A percentile compares a stretch with the other conserved stretches of the same genome.
Evolutionary conservation across 2,888 invertebrate genomes (phyloP).

Genomic region (Cephus spinipes): DNA sequence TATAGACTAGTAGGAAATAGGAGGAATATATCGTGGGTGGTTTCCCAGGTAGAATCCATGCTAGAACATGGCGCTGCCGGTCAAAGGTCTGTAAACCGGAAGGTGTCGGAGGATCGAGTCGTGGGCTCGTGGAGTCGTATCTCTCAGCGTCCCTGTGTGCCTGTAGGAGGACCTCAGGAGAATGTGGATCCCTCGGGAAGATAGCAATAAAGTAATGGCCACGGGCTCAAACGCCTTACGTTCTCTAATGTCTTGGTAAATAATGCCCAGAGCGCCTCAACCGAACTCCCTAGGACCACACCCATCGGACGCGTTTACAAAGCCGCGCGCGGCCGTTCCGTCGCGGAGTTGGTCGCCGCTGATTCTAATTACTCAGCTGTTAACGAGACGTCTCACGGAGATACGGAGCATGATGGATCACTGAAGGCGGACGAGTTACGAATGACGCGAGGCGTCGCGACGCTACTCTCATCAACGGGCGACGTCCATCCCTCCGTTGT

Average conservation of each 20-base stretch:
- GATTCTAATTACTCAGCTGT: slow-evolving; percentile 45
- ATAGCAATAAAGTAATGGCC: slow-evolving; percentile 38
- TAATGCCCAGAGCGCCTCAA: slow-evolving; percentile 25
- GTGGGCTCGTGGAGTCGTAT: slow-evolving; percentile 45
- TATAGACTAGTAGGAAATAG: slow-evolving; percentile 12
- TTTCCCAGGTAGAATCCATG: neutral
- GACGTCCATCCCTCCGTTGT: neutral
- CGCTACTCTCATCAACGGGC: slow-evolving; percentile 14
- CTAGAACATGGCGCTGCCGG: neutral
- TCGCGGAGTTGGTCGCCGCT: slow-evolving; percentile 9
- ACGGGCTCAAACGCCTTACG: slow-evolving; percentile 17
- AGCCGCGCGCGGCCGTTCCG: slow-evolving; percentile 68
- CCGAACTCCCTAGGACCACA: slow-evolving; percentile 12
- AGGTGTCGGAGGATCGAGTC: slow-evolving; percentile 48
- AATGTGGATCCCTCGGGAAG: slow-evolving; percentile 24
- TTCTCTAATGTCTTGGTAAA: slow-evolving; percentile 30
- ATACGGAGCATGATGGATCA: slow-evolving; percentile 40
- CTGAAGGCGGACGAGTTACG: neutral
- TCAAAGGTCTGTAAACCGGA: slow-evolving; percentile 23
- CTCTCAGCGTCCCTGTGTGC: slow-evolving; percentile 19
- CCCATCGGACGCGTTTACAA: slow-evolving; percentile 9
- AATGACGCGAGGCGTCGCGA: slow-evolving; percentile 1
- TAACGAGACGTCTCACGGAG: slow-evolving; percentile 43
- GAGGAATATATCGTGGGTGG: neutral
- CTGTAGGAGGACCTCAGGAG: neutral